A percentile compares a stretch with the other conserved stretches of the same genome.
Evolutionary conservation across 2,888 invertebrate species (phyloP).

Genomic region (Drosophila phalerata): DNA sequence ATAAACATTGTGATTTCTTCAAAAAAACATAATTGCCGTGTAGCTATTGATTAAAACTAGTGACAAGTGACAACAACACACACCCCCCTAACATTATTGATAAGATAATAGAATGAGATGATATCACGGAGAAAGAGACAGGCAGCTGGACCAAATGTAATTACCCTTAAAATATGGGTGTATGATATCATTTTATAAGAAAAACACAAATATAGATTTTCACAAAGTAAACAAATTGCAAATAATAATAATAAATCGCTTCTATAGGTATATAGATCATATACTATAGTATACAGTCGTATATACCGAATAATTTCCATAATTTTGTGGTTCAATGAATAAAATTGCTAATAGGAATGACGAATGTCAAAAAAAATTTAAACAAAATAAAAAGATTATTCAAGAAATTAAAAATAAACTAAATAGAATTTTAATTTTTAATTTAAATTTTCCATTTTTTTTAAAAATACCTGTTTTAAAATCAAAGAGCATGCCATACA

Average conservation of each 20-base stretch:
- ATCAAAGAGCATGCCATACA: too few relatives aligned
- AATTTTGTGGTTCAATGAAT: slow-evolving; percentile 8
- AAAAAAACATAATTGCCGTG: neutral
- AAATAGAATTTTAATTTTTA: too few relatives aligned
- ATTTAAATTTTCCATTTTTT: too few relatives aligned
- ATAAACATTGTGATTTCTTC: slow-evolving; percentile 4
- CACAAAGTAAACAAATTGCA: neutral
- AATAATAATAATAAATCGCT: neutral
- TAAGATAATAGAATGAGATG: slow-evolving; percentile 31
- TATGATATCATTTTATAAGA: neutral
- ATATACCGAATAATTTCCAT: neutral
- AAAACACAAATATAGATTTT: neutral
- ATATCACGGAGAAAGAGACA: neutral
- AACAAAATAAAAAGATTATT: too few relatives aligned
- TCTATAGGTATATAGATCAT: neutral
- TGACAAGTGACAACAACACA: neutral
- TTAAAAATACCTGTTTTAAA: too few relatives aligned
- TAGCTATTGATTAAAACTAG: neutral
- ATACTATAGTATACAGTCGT: neutral
- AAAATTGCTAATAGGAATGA: slow-evolving; percentile 1
- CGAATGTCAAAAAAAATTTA: too few relatives aligned
- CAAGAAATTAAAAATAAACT: too few relatives aligned
- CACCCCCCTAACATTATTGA: slow-evolving; percentile 11
- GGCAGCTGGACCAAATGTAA: slow-evolving; percentile 30
- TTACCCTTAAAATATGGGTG: neutral